phyloP scores from a whole-genome alignment of 2,888 invertebrate species.

The Tromatobia lineatoria region DNA sequence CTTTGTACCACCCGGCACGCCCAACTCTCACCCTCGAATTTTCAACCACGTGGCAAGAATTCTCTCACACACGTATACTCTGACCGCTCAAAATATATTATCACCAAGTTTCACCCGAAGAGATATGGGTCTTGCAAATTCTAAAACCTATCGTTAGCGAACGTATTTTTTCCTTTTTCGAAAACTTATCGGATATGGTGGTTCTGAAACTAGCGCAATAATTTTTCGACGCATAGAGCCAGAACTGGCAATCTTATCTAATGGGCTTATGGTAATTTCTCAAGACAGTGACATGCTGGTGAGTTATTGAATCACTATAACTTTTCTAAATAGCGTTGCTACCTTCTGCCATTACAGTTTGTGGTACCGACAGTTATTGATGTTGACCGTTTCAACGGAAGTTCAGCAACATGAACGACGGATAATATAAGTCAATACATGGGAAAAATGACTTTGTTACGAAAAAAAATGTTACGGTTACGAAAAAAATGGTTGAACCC shows the following conservation, averaged over 20 bases:
- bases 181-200: slow-evolving; percentile 1
- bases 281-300: neutral
- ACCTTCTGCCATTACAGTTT: neutral
- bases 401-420: neutral
- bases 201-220: neutral
- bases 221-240: neutral
- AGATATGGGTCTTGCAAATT: slow-evolving; percentile 8
- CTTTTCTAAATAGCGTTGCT: slow-evolving; percentile 1
- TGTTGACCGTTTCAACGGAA: neutral
- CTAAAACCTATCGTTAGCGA: slow-evolving; percentile 17
- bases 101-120: slow-evolving; percentile 16
- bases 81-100: slow-evolving; percentile 36
- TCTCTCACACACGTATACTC: neutral
- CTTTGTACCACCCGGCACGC: slow-evolving; percentile 45
- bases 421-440: neutral
- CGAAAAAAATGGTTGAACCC: too few species aligned
- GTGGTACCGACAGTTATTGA: neutral
- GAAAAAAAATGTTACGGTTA: too few species aligned
- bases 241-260: neutral
- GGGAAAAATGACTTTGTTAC: too few species aligned
- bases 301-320: neutral
- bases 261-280: neutral
- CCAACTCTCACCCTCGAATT: slow-evolving; percentile 28
- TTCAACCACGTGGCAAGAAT: slow-evolving; percentile 42
- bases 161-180: neutral